phyloP scores from a whole-genome alignment of 2,888 invertebrate genomes.

The Ganaspis brasiliensis region DNA sequence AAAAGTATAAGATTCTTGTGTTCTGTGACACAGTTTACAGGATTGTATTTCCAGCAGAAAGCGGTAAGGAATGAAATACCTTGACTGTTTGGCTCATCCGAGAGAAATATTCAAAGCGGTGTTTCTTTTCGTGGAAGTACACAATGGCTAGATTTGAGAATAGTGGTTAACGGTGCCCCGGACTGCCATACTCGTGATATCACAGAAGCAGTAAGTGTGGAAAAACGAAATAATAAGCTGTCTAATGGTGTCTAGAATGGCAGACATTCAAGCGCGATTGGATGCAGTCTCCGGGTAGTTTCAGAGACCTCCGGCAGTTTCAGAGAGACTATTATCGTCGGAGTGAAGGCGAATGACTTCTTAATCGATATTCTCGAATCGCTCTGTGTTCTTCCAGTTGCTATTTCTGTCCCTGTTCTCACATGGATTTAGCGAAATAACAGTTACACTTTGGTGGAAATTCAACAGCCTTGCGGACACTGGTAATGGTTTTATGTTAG shows the following conservation, averaged over 20 bases:
- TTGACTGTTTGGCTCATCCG: conserved; percentile 13
- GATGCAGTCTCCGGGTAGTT: conserved; percentile 71
- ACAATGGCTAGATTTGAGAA: conserved; percentile 47
- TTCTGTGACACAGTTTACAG: neutral
- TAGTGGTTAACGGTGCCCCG: conserved; percentile 61
- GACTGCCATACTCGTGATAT: conserved; percentile 65
- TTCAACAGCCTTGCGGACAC: conserved; percentile 43
- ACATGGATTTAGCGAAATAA: conserved; percentile 50
- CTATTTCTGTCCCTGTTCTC: conserved; percentile 29
- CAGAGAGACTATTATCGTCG: conserved; percentile 56
- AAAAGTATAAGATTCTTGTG: neutral
- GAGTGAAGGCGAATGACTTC: conserved; percentile 67
- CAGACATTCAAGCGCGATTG: conserved; percentile 74
- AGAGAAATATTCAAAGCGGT: conserved; percentile 20
- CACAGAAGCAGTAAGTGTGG: conserved; percentile 56
- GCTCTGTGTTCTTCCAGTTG: conserved; percentile 38
- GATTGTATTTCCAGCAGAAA: neutral
- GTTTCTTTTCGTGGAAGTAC: neutral
- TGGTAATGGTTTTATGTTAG: conserved; percentile 49
- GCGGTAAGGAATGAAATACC: neutral
- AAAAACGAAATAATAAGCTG: conserved; percentile 77
- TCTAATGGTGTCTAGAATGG: conserved; percentile 73
- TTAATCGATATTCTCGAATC: conserved; percentile 72
- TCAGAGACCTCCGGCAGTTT: conserved; percentile 48
- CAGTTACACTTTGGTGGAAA: conserved; percentile 55